A percentile compares a stretch with the other conserved stretches of the same genome.
phyloP scores from a whole-genome alignment of 2,888 invertebrate genomes.

The Alviniconcha strummeri region DNA sequence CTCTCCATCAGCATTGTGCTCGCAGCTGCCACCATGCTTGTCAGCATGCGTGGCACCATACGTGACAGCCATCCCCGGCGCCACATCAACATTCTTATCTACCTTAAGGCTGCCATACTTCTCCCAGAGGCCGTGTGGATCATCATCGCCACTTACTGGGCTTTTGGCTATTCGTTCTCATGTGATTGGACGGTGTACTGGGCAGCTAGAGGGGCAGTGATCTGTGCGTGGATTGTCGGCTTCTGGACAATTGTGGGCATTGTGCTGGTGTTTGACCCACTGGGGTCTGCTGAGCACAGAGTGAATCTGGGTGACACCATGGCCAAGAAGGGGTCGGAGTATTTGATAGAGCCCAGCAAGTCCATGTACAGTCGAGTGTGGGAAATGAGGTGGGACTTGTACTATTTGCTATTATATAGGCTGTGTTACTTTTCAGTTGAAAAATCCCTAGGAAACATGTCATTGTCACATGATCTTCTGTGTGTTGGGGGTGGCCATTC shows the following conservation, averaged over 20 bases:
- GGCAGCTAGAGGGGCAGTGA: conserved; percentile 80
- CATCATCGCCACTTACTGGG: conserved; percentile 88
- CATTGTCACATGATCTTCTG: no score
- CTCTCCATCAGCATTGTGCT: conserved; percentile 68
- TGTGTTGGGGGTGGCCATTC: no score
- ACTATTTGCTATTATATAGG: background rate
- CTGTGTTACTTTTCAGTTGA: no score
- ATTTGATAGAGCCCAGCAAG: conserved; percentile 27
- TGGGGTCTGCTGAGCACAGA: conserved; percentile 76
- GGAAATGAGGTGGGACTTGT: conserved; percentile 58
- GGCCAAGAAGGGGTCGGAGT: conserved; percentile 20
- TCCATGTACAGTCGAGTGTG: conserved; percentile 54
- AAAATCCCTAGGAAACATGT: no score
- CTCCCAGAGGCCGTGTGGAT: conserved; percentile 87
- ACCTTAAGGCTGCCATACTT: conserved; percentile 84
- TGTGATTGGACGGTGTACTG: conserved; percentile 58
- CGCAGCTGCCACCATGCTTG: conserved; percentile 66
- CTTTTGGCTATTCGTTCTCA: conserved; percentile 75
- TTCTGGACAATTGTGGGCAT: conserved; percentile 82
- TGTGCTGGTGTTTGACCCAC: conserved; percentile 87
- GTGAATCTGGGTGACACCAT: conserved; percentile 27
- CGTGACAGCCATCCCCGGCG: conserved; percentile 83
- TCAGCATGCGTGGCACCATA: conserved; percentile 82
- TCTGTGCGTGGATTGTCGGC: conserved; percentile 88
- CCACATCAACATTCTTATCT: conserved; percentile 82